Percentiles rank a stretch among this genome's conserved stretches.
These are phyloP conservation scores for Ceratina calcarata DNA, from an alignment of 1,140 invertebrate species.

Conservation along the genomic window DNA sequence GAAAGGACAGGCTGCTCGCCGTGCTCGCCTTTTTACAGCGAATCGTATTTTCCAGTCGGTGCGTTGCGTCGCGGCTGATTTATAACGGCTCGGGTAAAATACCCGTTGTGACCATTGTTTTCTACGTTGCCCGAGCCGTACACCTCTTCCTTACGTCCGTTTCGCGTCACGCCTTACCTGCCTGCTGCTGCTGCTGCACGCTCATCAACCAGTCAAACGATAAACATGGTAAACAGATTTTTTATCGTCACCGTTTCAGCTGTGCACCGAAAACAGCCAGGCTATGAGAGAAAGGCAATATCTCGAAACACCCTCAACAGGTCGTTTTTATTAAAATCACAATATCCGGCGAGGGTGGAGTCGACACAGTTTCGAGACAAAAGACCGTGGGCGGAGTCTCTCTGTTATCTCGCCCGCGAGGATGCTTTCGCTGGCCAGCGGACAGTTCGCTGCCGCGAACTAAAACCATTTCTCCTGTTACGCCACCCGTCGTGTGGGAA, in stretches of 20 bases:
- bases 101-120: conserved; percentile 2
- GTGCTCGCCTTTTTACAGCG: not conserved
- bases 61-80: not conserved
- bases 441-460: not conserved
- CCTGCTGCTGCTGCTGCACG: too few species aligned
- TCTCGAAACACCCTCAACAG: not conserved
- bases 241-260: too few species aligned
- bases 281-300: too few species aligned
- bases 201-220: too few species aligned
- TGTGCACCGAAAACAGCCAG: too few species aligned
- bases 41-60: not conserved
- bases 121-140: too few species aligned
- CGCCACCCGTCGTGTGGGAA: too few species aligned
- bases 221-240: too few species aligned
- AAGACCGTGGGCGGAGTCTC: not conserved
- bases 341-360: not conserved
- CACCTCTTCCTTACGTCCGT: not conserved
- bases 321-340: not conserved
- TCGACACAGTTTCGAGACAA: not conserved
- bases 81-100: not conserved
- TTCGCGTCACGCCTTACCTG: too few species aligned
- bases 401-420: not conserved
- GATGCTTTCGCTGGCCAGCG: not conserved
- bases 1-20: too few species aligned
- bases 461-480: not conserved